These are phyloP conservation scores for Microchrysa polita DNA, from an alignment of 2,888 invertebrate species.

Conservation along the genomic window DNA sequence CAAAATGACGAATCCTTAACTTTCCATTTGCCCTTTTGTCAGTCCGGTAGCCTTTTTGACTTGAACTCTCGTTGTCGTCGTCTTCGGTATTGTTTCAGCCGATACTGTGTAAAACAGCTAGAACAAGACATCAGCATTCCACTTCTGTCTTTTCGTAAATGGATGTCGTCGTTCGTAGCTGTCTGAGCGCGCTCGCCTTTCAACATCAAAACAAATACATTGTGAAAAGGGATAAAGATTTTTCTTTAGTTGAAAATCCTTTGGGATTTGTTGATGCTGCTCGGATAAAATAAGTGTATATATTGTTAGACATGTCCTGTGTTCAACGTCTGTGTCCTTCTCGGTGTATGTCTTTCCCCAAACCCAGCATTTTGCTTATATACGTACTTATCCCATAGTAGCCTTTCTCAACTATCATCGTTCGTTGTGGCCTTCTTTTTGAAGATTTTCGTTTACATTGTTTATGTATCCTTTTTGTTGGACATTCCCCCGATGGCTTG, in stretches of 20 bases:
- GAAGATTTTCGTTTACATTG: constrained; percentile 32
- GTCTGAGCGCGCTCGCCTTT: background rate
- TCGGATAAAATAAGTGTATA: constrained; percentile 24
- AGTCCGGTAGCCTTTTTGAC: too few species aligned
- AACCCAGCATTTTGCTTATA: background rate
- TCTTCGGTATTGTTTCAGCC: background rate
- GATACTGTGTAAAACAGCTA: background rate
- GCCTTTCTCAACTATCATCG: constrained; percentile 5
- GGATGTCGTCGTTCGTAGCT: background rate
- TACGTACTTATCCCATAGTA: background rate
- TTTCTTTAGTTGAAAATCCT: constrained; percentile 47
- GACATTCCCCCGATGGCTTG: background rate
- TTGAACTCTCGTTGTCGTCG: background rate
- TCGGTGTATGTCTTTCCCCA: background rate
- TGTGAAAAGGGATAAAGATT: constrained; percentile 37
- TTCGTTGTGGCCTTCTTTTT: background rate
- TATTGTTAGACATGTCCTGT: constrained; percentile 22
- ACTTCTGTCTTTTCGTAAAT: background rate
- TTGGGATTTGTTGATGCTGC: constrained; percentile 41
- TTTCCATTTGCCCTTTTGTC: too few species aligned
- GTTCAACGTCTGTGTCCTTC: background rate
- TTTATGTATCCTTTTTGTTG: constrained; percentile 7
- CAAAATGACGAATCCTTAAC: too few species aligned
- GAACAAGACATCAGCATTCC: background rate
- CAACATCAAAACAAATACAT: background rate